A percentile compares a stretch with the other conserved stretches of the same genome.
Conservation (phyloP, 2,113 vertebrate species). For the Paratilapia polleni region DNA sequence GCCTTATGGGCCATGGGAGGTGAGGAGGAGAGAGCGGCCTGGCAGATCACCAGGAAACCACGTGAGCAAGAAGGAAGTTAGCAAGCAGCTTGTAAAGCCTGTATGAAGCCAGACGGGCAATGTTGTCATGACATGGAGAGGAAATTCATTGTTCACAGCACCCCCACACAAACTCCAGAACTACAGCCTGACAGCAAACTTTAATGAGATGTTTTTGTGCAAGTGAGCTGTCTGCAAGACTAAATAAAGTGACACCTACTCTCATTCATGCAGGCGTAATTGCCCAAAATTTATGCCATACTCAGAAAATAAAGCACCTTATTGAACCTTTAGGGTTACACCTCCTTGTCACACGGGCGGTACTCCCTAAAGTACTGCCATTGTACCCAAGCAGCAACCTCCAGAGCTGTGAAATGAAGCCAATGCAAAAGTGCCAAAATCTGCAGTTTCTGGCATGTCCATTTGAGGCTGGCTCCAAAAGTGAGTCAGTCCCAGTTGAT, state of each 20-base stretch:
- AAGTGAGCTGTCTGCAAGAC: background rate
- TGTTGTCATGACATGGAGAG: constrained; percentile 39
- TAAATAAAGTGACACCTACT: constrained; percentile 17
- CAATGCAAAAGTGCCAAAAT: background rate
- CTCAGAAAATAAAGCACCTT: background rate
- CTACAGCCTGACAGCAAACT: background rate
- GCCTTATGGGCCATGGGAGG: constrained; percentile 45
- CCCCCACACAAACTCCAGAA: constrained; percentile 5
- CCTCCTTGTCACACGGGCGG: accelerated
- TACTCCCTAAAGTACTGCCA: background rate
- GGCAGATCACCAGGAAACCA: constrained; percentile 55
- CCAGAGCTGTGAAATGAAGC: background rate
- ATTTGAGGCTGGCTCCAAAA: too few relatives aligned
- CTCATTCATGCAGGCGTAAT: background rate
- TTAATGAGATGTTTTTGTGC: constrained; percentile 32
- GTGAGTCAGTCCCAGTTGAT: too few relatives aligned
- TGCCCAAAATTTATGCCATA: background rate
- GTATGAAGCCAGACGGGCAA: background rate
- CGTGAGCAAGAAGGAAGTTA: constrained; percentile 58
- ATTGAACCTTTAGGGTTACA: background rate
- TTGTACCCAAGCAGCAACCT: background rate
- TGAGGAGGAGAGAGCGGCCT: background rate
- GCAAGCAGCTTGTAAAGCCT: background rate
- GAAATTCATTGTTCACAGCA: constrained; percentile 57
- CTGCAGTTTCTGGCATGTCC: background rate